Evolutionary conservation across 2,888 invertebrate genomes (phyloP).

Genomic region (Caenorhabditis plicata): DNA sequence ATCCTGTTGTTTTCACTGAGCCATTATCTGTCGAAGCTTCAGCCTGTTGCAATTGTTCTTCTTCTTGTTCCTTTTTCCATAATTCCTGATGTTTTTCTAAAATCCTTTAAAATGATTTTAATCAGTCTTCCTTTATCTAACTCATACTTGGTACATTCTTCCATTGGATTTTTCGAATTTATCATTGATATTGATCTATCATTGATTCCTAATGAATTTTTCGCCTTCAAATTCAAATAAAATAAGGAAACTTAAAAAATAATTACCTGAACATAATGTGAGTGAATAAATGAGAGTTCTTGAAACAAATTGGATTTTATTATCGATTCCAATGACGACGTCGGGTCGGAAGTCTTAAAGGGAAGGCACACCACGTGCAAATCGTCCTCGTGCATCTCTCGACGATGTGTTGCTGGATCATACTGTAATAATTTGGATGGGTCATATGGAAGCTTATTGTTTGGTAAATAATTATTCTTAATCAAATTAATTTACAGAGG

Average conservation of each 20-base stretch:
- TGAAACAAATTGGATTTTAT: background rate
- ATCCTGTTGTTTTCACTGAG: constrained; percentile 8
- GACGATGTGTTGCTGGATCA: constrained; percentile 29
- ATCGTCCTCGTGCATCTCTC: constrained; percentile 20
- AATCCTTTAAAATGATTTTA: constrained; percentile 1
- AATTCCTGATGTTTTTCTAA: background rate
- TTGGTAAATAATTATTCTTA: no score
- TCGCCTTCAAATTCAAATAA: constrained; percentile 12
- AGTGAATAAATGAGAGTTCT: no score
- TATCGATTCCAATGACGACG: constrained; percentile 2
- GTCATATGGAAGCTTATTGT: no score
- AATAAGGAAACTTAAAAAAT: background rate
- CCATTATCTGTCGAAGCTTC: background rate
- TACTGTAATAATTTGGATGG: constrained; percentile 21
- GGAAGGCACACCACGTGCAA: no score
- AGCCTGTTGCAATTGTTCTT: background rate
- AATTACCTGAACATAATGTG: constrained; percentile 9
- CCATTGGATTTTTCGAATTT: constrained; percentile 2
- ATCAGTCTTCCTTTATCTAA: no score
- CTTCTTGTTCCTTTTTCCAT: background rate
- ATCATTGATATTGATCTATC: constrained; percentile 8
- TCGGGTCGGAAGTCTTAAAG: constrained; percentile 3
- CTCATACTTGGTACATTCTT: constrained; percentile 1
- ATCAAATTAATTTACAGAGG: no score
- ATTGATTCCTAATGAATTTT: constrained; percentile 4